Percentiles rank a stretch among this genome's conserved stretches.
Evolutionary conservation across 2,888 invertebrate genomes (phyloP).

Genomic region (Oxyteleia sp.): DNA sequence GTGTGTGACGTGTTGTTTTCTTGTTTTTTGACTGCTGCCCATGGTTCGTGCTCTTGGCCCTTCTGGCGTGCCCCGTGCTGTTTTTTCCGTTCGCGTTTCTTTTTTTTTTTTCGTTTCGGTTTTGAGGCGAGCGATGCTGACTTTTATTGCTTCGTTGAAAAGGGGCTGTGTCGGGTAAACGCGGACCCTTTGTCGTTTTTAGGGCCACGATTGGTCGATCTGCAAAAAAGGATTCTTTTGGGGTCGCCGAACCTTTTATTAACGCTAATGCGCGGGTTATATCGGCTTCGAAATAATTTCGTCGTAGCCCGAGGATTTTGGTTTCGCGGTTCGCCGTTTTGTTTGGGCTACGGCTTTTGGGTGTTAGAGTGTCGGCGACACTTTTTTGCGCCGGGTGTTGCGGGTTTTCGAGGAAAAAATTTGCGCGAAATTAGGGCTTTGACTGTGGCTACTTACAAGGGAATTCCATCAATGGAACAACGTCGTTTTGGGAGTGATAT

Average conservation of each 20-base stretch:
- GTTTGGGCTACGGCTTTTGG: conserved; percentile 3
- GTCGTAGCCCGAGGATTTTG: not conserved
- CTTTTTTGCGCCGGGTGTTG: conserved; percentile 19
- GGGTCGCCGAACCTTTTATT: conserved; percentile 48
- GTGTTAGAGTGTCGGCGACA: conserved; percentile 1
- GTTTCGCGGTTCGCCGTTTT: conserved; percentile 8
- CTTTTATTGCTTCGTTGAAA: conserved; percentile 65
- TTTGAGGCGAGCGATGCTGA: conserved; percentile 54
- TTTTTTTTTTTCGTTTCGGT: conserved; percentile 46
- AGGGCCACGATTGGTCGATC: conserved; percentile 32
- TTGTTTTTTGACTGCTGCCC: too few species aligned
- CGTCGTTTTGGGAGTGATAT: too few species aligned
- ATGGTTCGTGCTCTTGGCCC: too few species aligned
- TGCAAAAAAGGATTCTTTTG: conserved; percentile 23
- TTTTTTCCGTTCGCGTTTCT: too few species aligned
- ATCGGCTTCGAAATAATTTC: conserved; percentile 20
- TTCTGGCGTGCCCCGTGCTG: too few species aligned
- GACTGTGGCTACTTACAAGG: conserved; percentile 35
- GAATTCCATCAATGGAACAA: conserved; percentile 55
- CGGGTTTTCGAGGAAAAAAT: conserved; percentile 24
- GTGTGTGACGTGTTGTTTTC: too few species aligned
- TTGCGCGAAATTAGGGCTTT: conserved; percentile 31
- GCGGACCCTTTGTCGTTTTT: conserved; percentile 49
- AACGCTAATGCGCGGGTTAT: conserved; percentile 43
- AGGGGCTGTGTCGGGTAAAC: conserved; percentile 46